phyloP scores from a whole-genome alignment of 2,113 vertebrate species.

The Archocentrus centrarchus region DNA sequence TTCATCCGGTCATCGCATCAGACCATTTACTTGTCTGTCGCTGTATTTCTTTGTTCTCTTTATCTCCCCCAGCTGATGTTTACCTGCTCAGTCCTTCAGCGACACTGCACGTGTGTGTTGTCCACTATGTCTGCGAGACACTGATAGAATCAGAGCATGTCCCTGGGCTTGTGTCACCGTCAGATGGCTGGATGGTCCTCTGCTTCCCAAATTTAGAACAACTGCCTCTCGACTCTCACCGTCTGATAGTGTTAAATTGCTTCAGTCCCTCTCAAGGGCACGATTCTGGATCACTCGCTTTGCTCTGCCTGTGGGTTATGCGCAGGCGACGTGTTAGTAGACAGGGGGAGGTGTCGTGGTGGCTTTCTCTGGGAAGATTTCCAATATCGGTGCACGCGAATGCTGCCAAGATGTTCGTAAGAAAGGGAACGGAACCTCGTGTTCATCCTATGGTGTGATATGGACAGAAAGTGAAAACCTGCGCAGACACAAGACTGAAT shows the following conservation, averaged over 20 bases:
- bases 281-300: conserved; percentile 11
- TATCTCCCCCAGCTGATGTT: conserved; percentile 18
- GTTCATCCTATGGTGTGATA: not conserved
- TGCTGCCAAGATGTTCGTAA: conserved; percentile 1
- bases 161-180: conserved; percentile 43
- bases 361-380: conserved; percentile 19
- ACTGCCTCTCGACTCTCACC: conserved; percentile 46
- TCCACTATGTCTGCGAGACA: conserved; percentile 33
- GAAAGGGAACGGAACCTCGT: not conserved
- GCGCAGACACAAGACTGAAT: not conserved
- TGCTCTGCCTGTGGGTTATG: not conserved
- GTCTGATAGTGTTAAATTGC: conserved; percentile 63
- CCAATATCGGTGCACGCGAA: conserved; percentile 4
- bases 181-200: conserved; percentile 33
- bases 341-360: not conserved
- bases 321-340: conserved; percentile 29
- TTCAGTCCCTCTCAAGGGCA: conserved; percentile 61
- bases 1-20: not conserved
- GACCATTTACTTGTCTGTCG: not conserved
- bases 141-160: conserved; percentile 55
- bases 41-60: not conserved
- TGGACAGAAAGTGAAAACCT: not conserved
- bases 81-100: conserved; percentile 31
- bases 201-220: conserved; percentile 56
- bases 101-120: not conserved